Evolutionary conservation across 2,113 vertebrate species (phyloP), one percentile per base, ranked within the genome.

Genomic region (Limanda limanda): DNA sequence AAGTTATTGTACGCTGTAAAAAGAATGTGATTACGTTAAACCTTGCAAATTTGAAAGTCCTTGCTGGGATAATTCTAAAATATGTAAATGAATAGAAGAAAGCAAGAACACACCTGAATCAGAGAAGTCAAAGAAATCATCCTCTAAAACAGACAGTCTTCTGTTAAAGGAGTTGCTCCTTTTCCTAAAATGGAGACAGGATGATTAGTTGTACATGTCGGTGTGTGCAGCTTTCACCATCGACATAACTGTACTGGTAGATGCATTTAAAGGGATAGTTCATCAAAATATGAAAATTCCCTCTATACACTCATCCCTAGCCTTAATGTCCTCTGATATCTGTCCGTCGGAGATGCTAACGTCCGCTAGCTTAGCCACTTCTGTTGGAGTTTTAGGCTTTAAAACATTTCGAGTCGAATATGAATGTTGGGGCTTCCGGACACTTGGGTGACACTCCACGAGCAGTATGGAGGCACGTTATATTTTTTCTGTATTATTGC

Each of bases 121-220:
- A 27, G 85, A 72, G 66, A 92, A 93, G 68, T 93, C 86, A 76
- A 93, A 93, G 67, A 88, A 86, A 58, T 87, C 89, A 52, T 89
- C 92, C 0, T 85, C 87, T 62, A 92, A 87, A 62, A 60, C 42
- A 17, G 72, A 78, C 5, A 79, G 76, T 68, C 73, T 86, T 52
- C 71, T 77, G 12, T 51, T n/a, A 23, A n/a, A 52, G 2, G 45
- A 65, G 35, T 64, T 47, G 0, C 21, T 66, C 9, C 2, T 71
- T 55, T 68, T 66, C 87, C 90, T 89, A 11, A 40, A 76, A 79
- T 9, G 55, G 3, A 24, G 5, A 27, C 15, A 35, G 4, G n/a
- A 27, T 59, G 3, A 54, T 61, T 6, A 67, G 9, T 58, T 42
- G 0, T 23, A 25, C 17, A 40, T 31, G 27, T 15, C 14, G 57